phyloP scores from a whole-genome alignment of 64 coral and sea anemone genomes.

The Pachyseris speciosa region DNA sequence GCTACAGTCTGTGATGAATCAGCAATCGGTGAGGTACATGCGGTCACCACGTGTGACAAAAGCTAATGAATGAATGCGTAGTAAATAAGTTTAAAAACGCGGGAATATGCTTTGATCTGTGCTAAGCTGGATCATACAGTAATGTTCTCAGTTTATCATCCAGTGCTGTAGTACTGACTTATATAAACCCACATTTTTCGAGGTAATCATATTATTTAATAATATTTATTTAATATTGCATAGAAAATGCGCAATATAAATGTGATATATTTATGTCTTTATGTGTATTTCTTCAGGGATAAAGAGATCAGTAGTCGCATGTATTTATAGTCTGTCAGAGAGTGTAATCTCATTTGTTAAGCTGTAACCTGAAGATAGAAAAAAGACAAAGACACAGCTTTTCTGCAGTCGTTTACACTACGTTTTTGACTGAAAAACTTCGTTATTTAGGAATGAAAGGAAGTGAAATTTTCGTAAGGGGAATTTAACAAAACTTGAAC shows the following conservation, averaged over 20 bases:
- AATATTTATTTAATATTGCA: too few species aligned
- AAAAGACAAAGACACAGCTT: background rate
- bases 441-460: too few species aligned
- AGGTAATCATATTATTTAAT: too few species aligned
- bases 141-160: background rate
- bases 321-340: background rate
- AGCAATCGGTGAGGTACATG: background rate
- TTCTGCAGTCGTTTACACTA: too few species aligned
- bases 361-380: background rate
- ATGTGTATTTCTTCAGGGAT: background rate
- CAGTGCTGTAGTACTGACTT: background rate
- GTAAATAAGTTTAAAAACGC: background rate
- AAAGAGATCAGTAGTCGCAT: background rate
- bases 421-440: too few species aligned
- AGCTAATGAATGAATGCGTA: background rate
- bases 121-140: background rate
- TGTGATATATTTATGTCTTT: too few species aligned
- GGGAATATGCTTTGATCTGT: background rate
- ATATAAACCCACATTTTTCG: too few species aligned
- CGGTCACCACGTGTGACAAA: background rate
- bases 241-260: too few species aligned
- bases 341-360: background rate
- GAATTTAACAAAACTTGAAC: too few species aligned
- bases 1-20: background rate
- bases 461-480: too few species aligned